Conservation (phyloP, 2,888 invertebrate species). For the Erebia aethiops region DNA sequence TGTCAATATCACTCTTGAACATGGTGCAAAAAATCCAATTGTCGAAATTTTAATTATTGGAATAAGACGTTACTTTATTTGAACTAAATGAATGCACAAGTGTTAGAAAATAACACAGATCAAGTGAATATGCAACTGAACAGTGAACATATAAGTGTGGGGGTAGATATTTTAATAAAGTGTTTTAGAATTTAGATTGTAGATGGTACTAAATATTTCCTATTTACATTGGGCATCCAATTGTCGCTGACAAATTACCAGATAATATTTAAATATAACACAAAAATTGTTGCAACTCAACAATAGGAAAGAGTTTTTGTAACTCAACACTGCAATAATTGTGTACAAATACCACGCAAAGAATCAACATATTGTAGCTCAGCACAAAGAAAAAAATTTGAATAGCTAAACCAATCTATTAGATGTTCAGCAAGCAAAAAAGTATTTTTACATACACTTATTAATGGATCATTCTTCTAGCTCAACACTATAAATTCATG, state of each 20-base stretch:
- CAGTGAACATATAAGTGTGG: neutral
- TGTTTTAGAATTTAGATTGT: slow-evolving; percentile 14
- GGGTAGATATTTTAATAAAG: slow-evolving; percentile 8
- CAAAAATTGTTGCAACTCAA: neutral
- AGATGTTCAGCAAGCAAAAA: no score
- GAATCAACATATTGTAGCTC: no score
- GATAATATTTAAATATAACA: neutral
- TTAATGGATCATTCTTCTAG: neutral
- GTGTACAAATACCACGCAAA: no score
- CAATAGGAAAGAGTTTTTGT: neutral
- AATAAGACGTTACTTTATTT: no score
- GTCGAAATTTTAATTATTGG: no score
- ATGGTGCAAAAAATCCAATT: no score
- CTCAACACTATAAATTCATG: neutral
- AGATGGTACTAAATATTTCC: neutral
- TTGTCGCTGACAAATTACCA: neutral
- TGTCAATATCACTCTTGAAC: no score
- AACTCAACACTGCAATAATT: neutral
- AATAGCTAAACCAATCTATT: no score
- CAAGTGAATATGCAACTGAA: neutral
- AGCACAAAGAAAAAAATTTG: no score
- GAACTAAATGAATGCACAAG: no score
- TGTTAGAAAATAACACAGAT: neutral
- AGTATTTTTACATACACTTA: no score
- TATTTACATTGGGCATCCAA: slow-evolving; percentile 7